These are phyloP conservation scores for Sitta europaea DNA, from an alignment of 2,113 vertebrate species.

Conservation along the genomic window DNA sequence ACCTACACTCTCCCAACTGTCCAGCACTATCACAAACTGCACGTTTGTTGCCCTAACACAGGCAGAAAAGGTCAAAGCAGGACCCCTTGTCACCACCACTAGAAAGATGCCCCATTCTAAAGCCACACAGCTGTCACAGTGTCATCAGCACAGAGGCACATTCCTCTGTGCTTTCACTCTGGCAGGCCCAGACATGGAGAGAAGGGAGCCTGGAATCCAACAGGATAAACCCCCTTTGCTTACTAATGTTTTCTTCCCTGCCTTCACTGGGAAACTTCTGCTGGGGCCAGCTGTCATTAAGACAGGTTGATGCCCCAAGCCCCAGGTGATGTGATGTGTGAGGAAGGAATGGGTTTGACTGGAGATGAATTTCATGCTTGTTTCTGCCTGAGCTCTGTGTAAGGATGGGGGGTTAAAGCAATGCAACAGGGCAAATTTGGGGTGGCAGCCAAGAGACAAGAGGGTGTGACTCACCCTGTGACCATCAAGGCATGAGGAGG, in stretches of 20 bases:
- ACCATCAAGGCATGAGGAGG: not conserved
- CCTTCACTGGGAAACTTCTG: not conserved
- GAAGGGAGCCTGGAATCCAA: not conserved
- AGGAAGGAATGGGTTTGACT: not conserved
- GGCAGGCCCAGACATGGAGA: not conserved
- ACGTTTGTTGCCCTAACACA: not conserved
- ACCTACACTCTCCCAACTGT: not conserved
- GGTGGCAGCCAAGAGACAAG: not conserved
- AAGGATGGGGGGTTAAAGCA: not conserved
- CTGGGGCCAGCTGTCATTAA: not conserved
- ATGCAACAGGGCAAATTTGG: not conserved
- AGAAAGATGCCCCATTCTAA: not conserved
- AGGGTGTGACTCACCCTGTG: not conserved
- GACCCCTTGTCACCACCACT: not conserved
- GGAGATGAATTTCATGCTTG: not conserved
- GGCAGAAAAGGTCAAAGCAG: not conserved
- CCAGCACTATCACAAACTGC: not conserved
- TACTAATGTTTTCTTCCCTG: not conserved
- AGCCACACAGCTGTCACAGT: not conserved
- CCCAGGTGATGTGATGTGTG: not conserved
- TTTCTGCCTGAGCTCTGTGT: not conserved
- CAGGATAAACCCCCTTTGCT: not conserved
- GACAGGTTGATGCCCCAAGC: not conserved
- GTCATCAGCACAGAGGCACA: not conserved
- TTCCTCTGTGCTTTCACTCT: not conserved